Evolutionary conservation across 1,140 invertebrate genomes (phyloP), one percentile per base, ranked within the genome.

Genomic region (Heliothis subflexa): DNA sequence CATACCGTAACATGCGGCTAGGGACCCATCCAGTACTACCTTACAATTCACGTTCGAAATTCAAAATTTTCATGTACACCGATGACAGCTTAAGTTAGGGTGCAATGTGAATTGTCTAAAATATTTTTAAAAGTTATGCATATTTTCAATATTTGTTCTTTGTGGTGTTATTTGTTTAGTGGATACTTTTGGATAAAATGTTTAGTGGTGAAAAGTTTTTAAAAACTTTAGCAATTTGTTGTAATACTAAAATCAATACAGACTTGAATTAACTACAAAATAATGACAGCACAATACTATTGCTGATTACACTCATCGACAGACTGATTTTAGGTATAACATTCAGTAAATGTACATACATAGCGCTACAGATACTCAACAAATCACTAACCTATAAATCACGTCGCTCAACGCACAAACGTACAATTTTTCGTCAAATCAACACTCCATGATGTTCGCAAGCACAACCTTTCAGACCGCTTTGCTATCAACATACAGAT

Each of bases 11-110:
- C 87, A 80, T 84, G 83, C 87, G 84, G 68, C 88, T 74, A 71
- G 89, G 91, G 91, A 90, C 84, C 88, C 71, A 86, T 89, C 83
- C 78, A 55, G 78, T 86, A 85, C 86, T 82, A 86, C 87, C 85
- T 86, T 83, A 79, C 71, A 66, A 66, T 54, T 78, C 70, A 81
- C 66, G 75, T 81, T 85, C 82, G 83, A 86, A 86, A 86, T 87
- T 89, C 74, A 73, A 82, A 83, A 83, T 81, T 81, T 72, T 50
- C 45, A 14, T 18, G 28, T 40, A 47, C 4, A 68, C 16, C 18
- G 12, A 70, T 28, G 47, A 57, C 45, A 45, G 52, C 16, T 49
- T 7, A 40, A 40, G 64, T 68, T 47, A 7, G 33, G 14, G 33
- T 14, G 57, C 0, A 25, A 25, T 49, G 16, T 21, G 16, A 64